Evolutionary conservation across 2,113 vertebrate genomes (phyloP).

Genomic region (Atractosteus spatula): DNA sequence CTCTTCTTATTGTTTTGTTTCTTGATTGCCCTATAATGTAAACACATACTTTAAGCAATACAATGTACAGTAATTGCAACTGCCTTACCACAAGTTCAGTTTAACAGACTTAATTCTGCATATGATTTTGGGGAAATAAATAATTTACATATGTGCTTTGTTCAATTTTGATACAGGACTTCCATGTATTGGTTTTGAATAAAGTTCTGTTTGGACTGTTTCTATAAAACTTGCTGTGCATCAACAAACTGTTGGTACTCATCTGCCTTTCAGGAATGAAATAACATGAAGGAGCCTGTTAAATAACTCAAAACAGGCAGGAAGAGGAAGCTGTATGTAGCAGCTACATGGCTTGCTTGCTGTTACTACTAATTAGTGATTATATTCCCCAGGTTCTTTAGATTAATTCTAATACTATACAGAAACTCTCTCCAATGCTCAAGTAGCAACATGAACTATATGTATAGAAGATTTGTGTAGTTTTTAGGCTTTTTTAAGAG

Average conservation of each 20-base stretch:
- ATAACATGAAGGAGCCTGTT: not conserved
- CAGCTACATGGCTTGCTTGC: constrained; percentile 47
- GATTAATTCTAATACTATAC: not conserved
- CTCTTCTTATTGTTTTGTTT: too few species aligned
- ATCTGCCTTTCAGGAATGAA: constrained; percentile 4
- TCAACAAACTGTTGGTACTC: not conserved
- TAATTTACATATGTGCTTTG: too few species aligned
- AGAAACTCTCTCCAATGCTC: not conserved
- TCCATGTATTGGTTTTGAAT: not conserved
- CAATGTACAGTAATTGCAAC: too few species aligned
- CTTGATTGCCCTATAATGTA: too few species aligned
- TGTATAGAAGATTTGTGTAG: too few species aligned
- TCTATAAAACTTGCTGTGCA: not conserved
- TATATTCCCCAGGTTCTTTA: constrained; percentile 25
- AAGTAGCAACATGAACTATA: not conserved
- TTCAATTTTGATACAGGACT: not conserved
- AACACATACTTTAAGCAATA: too few species aligned
- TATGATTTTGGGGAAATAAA: too few species aligned
- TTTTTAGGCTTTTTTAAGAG: too few species aligned
- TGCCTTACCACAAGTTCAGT: too few species aligned
- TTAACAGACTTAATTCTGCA: too few species aligned
- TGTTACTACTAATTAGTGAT: constrained; percentile 56
- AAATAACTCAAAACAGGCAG: not conserved
- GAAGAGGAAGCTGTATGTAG: constrained; percentile 28
- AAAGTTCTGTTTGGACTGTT: constrained; percentile 1